phyloP scores from a whole-genome alignment of 2,113 vertebrate species.

The Cyprinodon brontotheroides region DNA sequence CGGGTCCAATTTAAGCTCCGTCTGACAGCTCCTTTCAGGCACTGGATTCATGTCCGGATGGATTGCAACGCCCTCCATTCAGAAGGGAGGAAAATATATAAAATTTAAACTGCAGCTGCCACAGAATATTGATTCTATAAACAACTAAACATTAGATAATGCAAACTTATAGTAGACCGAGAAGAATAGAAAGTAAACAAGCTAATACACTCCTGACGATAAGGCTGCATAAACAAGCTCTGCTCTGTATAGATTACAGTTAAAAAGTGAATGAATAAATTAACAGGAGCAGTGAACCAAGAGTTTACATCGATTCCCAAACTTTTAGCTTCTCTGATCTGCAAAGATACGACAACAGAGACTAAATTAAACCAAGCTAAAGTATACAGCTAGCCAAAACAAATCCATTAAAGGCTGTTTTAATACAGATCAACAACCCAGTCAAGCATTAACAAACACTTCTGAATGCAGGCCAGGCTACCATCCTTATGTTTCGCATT shows the following conservation, averaged over 20 bases:
- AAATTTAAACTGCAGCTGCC: slow-evolving; percentile 27
- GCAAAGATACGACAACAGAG: background rate
- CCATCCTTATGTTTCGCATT: no score
- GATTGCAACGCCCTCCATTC: slow-evolving; percentile 23
- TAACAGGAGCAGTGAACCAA: slow-evolving; percentile 54
- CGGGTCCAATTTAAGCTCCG: slow-evolving; percentile 59
- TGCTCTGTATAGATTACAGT: slow-evolving; percentile 28
- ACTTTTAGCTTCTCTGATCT: background rate
- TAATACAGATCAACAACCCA: background rate
- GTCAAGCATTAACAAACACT: background rate
- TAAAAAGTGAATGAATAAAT: slow-evolving; percentile 21
- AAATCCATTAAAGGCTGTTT: background rate
- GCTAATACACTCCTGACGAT: slow-evolving; percentile 6
- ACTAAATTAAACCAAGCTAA: background rate
- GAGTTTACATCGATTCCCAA: slow-evolving; percentile 31
- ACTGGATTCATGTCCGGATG: slow-evolving; percentile 47
- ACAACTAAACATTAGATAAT: slow-evolving; percentile 7
- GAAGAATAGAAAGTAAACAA: slow-evolving; percentile 8
- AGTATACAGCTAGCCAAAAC: background rate
- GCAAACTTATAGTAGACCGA: slow-evolving; percentile 12
- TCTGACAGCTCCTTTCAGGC: slow-evolving; percentile 62
- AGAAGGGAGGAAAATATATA: background rate
- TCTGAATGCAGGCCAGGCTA: background rate
- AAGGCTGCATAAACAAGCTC: slow-evolving; percentile 37
- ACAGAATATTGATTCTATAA: slow-evolving; percentile 21